Percentiles rank a stretch among this genome's conserved stretches.
Conservation (phyloP, 2,797 vertebrate species). For the Characodon lateralis region DNA sequence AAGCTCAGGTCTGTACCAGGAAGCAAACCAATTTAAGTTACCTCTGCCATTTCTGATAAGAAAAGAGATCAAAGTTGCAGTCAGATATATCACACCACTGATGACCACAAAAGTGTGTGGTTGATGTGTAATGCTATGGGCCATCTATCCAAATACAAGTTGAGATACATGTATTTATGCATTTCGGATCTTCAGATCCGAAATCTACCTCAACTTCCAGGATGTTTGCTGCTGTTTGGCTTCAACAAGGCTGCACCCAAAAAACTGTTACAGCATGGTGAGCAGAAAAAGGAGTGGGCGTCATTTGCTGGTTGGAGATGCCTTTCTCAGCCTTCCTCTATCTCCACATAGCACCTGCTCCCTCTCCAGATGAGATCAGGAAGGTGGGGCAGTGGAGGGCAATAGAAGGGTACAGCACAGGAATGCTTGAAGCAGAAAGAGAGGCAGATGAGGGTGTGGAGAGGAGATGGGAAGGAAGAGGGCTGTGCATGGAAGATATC, state of each 20-base stretch:
- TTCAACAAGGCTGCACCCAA: conserved; percentile 45
- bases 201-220: conserved; percentile 39
- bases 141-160: no score
- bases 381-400: conserved; percentile 78
- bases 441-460: conserved; percentile 61
- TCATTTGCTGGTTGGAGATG: conserved; percentile 75
- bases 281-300: conserved; percentile 55
- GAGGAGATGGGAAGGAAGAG: conserved; percentile 65
- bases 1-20: no score
- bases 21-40: no score
- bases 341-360: conserved; percentile 81
- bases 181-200: conserved; percentile 43
- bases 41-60: no score
- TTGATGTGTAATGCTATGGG: no score
- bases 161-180: not conserved
- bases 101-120: no score
- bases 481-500: conserved; percentile 75
- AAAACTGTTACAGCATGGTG: conserved; percentile 55
- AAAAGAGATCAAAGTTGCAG: no score
- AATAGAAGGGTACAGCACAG: conserved; percentile 66
- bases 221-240: conserved; percentile 60
- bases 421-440: conserved; percentile 60
- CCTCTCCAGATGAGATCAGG: conserved; percentile 80
- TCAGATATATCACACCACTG: no score
- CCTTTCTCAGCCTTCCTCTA: conserved; percentile 74